Percentiles rank a stretch among this genome's conserved stretches.
These are phyloP conservation scores for Knipowitschia caucasica DNA, from an alignment of 2,797 vertebrate species.

Conservation along the genomic window DNA sequence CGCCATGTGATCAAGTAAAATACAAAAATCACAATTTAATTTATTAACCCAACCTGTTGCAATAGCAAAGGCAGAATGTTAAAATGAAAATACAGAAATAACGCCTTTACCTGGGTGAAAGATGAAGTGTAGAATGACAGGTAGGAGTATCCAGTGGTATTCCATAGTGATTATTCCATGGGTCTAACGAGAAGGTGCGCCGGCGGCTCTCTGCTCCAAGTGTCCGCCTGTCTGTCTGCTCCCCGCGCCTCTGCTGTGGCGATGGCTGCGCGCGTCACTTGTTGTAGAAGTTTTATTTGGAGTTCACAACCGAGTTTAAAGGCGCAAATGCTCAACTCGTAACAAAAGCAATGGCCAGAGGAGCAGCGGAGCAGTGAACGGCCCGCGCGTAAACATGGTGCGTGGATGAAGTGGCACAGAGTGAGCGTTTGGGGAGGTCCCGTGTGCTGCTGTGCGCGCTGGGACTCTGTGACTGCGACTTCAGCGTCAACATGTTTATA, in stretches of 20 bases:
- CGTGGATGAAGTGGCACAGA: slow-evolving; percentile 29
- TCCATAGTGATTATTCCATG: slow-evolving; percentile 83
- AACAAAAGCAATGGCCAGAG: slow-evolving; percentile 26
- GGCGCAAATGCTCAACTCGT: slow-evolving; percentile 53
- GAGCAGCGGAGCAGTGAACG: background rate
- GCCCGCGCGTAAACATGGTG: slow-evolving; percentile 44
- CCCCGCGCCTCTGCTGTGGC: background rate
- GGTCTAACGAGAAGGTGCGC: slow-evolving; percentile 63
- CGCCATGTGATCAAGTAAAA: background rate
- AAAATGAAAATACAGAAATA: slow-evolving; percentile 15
- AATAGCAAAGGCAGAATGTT: slow-evolving; percentile 2
- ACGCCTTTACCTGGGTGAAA: slow-evolving; percentile 72
- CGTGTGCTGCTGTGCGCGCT: background rate
- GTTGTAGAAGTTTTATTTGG: slow-evolving; percentile 42
- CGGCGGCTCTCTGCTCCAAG: slow-evolving; percentile 43
- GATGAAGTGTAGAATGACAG: slow-evolving; percentile 69
- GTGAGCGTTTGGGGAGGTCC: slow-evolving; percentile 21
- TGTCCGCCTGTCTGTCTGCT: slow-evolving; percentile 26
- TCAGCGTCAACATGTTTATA: slow-evolving; percentile 53
- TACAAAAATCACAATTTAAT: slow-evolving; percentile 1
- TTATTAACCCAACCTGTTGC: background rate
- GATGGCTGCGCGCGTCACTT: slow-evolving; percentile 39
- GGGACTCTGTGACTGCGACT: slow-evolving; percentile 19
- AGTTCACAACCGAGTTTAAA: slow-evolving; percentile 42
- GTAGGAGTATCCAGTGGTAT: slow-evolving; percentile 76